Percentiles rank a stretch among this genome's conserved stretches.
Conservation (phyloP, 1,140 invertebrate species). For the Schlechtendalia chinensis region DNA sequence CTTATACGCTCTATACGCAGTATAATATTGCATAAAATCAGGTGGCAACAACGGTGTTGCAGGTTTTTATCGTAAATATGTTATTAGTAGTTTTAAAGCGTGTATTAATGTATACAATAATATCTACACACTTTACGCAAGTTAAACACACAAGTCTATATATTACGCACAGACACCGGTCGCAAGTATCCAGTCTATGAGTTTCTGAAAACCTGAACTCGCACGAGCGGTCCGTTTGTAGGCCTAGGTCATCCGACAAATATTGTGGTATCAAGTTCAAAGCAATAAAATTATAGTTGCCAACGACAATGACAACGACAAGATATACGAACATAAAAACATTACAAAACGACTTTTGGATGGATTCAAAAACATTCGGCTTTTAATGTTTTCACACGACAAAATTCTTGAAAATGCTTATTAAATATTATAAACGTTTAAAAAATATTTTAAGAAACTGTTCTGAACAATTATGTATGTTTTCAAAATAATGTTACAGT, state of each 20-base stretch:
- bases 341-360: background rate
- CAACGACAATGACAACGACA: background rate
- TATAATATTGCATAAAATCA: constrained; percentile 9
- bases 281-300: constrained; percentile 30
- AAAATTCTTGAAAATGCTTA: too few relatives aligned
- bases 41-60: background rate
- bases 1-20: too few relatives aligned
- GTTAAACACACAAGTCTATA: background rate
- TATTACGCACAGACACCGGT: background rate
- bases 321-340: constrained; percentile 16
- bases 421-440: too few relatives aligned
- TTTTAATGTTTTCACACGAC: background rate
- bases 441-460: too few relatives aligned
- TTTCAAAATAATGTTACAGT: too few relatives aligned
- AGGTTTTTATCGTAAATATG: background rate
- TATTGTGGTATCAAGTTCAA: constrained; percentile 42
- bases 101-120: background rate
- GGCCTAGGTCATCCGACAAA: constrained; percentile 34
- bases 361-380: background rate
- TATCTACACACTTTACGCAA: background rate
- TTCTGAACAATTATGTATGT: too few relatives aligned
- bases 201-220: constrained; percentile 29
- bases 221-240: constrained; percentile 1
- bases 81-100: background rate
- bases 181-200: background rate